Conservation (phyloP, 2,113 vertebrate genomes). For the Sander vitreus region DNA sequence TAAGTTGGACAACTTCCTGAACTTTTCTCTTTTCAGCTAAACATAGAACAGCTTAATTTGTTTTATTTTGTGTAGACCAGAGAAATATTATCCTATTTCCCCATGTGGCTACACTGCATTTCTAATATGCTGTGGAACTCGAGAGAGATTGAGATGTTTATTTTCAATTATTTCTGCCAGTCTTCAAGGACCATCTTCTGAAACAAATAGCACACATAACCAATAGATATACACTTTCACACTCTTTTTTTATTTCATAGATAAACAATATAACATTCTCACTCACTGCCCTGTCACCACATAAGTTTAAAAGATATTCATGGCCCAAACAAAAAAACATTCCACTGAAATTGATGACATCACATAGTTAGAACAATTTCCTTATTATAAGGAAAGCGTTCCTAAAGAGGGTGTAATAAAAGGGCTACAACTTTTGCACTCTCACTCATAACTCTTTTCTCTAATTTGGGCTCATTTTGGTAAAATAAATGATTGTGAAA, state of each 20-base stretch:
- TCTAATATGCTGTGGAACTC: conserved; percentile 32
- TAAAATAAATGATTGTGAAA: conserved; percentile 10
- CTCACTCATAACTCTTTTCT: neutral
- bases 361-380: neutral
- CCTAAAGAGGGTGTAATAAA: too few relatives aligned
- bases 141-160: conserved; percentile 28
- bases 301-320: neutral
- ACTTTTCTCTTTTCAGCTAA: conserved; percentile 76
- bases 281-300: neutral
- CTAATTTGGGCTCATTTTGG: neutral
- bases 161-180: neutral
- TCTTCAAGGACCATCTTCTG: conserved; percentile 10
- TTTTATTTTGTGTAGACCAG: conserved; percentile 45
- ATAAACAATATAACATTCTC: neutral
- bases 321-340: neutral
- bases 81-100: conserved; percentile 55
- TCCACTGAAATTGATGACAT: neutral
- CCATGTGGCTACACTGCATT: conserved; percentile 32
- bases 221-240: neutral
- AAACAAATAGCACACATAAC: neutral
- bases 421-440: neutral
- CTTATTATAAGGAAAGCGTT: neutral
- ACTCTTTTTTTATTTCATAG: neutral
- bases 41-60: conserved; percentile 68
- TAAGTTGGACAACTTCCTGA: conserved; percentile 79